Base-by-base conservation (phyloP, 1,140 invertebrate species). In the Pygmarrhopalites habei region DNA sequence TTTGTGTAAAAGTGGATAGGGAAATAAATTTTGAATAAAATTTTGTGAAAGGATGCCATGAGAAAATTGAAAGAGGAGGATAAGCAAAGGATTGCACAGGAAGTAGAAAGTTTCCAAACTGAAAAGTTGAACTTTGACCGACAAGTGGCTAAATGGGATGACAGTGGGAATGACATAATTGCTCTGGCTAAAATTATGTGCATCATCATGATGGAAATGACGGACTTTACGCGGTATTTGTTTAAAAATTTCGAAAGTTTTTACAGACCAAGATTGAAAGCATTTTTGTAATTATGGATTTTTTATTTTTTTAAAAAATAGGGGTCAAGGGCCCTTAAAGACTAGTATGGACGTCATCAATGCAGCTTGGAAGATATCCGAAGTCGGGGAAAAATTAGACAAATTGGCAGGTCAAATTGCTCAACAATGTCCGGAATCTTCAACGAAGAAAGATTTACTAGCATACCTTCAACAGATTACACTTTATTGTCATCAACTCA, bases 191-290 rank as follows among this genome's bases (percentile, higher is more conserved):
- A 99, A 75, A 91, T 98, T 75, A 99, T 64, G 89, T 98, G 96
- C 77, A 96, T 98, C 88, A 99, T 99, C 68, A 98, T 99, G 95
- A 95, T 98, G 88, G 95, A 99, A 77, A 99, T 99, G 97, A 99
- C 96, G 5, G 95, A 99, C 76, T 99, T 99, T 74, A 98, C 95
- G 1, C 85, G 95, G 89, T 92, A 78, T 62, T n/a, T n/a, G n/a
- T n/a, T n/a, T 41, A n/a, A 41, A n/a, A 41, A 12, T 41, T 41
- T 41, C 10, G 39, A 41, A 12, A 10, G 39, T 41, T 41, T 41
- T 41, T 12, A 41, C n/a, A n/a, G n/a, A n/a, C n/a, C n/a, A n/a
- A n/a, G n/a, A n/a, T n/a, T n/a, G n/a, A n/a, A n/a, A n/a, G n/a
- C n/a, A n/a, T n/a, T n/a, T n/a, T n/a, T n/a, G n/a, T n/a, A n/a